These are phyloP conservation scores for Metellina segmentata DNA, from an alignment of 2,888 invertebrate species.

Conservation along the genomic window DNA sequence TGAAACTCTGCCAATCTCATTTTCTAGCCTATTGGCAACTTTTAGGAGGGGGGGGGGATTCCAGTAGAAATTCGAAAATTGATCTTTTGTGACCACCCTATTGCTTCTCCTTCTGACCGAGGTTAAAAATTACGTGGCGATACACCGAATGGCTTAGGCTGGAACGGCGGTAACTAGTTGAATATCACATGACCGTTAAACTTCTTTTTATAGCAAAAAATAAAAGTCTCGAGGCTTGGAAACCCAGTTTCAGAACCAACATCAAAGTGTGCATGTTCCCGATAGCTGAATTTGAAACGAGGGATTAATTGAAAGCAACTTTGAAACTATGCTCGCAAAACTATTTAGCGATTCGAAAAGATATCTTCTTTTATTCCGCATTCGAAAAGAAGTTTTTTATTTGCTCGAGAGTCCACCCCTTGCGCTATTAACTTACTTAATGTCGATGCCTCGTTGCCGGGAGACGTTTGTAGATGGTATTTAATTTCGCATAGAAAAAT, in stretches of 20 bases:
- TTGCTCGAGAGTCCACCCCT: neutral
- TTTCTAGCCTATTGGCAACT: no score
- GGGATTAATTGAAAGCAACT: conserved; percentile 45
- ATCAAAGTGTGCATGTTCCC: neutral
- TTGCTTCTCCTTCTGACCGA: no score
- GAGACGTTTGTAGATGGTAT: conserved; percentile 17
- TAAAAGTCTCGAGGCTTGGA: no score
- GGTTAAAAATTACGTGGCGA: no score
- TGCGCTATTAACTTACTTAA: conserved; percentile 48
- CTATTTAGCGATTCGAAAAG: conserved; percentile 52
- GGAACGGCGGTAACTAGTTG: no score
- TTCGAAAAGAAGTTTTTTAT: conserved; percentile 23
- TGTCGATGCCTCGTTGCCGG: conserved; percentile 28
- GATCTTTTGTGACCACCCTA: no score
- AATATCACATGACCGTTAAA: no score
- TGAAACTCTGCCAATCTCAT: no score
- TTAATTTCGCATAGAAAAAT: conserved; percentile 1
- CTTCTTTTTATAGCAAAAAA: no score
- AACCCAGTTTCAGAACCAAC: neutral
- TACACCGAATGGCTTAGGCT: no score
- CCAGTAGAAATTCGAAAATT: no score
- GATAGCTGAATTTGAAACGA: conserved; percentile 25
- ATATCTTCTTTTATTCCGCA: conserved; percentile 31
- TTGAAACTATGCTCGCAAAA: conserved; percentile 36
- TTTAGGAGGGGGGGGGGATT: no score